Base-by-base conservation (phyloP, 2,888 invertebrate species). In the Gastracanthus pulcherrimus region DNA sequence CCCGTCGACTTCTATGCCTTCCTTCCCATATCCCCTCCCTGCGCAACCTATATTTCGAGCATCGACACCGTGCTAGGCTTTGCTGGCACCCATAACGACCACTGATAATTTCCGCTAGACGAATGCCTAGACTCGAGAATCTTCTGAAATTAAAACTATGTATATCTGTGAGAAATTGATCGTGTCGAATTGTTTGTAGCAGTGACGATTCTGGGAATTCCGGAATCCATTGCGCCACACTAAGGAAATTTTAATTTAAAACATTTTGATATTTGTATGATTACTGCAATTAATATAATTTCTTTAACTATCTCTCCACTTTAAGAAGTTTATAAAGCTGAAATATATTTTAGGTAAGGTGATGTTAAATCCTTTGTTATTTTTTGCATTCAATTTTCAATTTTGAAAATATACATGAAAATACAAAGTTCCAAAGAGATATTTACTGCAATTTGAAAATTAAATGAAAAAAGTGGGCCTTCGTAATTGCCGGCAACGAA, bases 41-140 rank as follows among this genome's bases (percentile, higher is more conserved):
- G 83, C 64, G 70, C 72, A 70, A 80, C 51, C 71, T 70, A 48
- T 76, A 77, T 79, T 78, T 76, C 67, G 48, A 82, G 67, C 72
- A 51, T 66, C 48, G 58, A 72, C 45, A 72, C 76, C 70, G 23
- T 9, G n/a, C n/a, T 13, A 11, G 4, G 3, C 66, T 11, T 26
- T 26, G n/a, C 16, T 38, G 13, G 38, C 7, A 6, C n/a, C 36
- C 36, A 19, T 34, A 31, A 66, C 55, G 51, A 70, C 66, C 38
- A 31, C 67, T 58, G 67, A 60, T 70, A 76, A 80, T 80, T 76
- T 80, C 80, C 80, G 69, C 55, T 64, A 60, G 55, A 58, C 79
- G 34, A 79, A 79, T 72, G 16, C 4, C 13, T 3, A 9, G 2
- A 13, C 41, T 9, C 2, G 2, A 62, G 36, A 62, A 72, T 72